A percentile compares a stretch with the other conserved stretches of the same genome.
phyloP scores from a whole-genome alignment of 2,888 invertebrate genomes.

The Pyrrhosoma nymphula region DNA sequence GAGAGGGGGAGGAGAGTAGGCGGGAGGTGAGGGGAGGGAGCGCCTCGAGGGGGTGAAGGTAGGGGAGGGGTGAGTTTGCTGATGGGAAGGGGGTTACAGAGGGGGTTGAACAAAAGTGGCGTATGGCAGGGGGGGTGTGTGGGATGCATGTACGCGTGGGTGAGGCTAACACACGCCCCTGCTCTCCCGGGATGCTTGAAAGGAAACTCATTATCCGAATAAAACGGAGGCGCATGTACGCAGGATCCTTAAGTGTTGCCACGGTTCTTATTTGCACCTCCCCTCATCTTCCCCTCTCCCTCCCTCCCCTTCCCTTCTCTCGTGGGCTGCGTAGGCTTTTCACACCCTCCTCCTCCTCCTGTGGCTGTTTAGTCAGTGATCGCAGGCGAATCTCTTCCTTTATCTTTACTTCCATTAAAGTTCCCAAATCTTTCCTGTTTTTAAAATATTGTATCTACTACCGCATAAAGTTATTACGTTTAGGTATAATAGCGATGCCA shows the following conservation, averaged over 20 bases:
- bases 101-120: not conserved
- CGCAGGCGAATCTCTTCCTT: too few species aligned
- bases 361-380: too few species aligned
- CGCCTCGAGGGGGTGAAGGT: not conserved
- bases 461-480: too few species aligned
- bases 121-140: not conserved
- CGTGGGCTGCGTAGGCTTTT: too few species aligned
- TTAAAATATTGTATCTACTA: too few species aligned
- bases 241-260: conserved; percentile 52
- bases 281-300: not conserved
- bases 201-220: conserved; percentile 65
- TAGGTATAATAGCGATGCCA: too few species aligned
- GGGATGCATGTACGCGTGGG: not conserved
- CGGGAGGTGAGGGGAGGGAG: not conserved
- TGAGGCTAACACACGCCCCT: not conserved
- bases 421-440: too few species aligned
- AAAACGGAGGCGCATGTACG: conserved; percentile 56
- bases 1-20: not conserved
- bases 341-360: too few species aligned
- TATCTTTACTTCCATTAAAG: too few species aligned
- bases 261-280: conserved; percentile 52
- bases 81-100: not conserved
- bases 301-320: not conserved
- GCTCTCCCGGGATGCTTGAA: conserved; percentile 5
- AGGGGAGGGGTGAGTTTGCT: not conserved